Conservation (phyloP, 1,140 invertebrate species). For the Pogonomyrmex barbatus region DNA sequence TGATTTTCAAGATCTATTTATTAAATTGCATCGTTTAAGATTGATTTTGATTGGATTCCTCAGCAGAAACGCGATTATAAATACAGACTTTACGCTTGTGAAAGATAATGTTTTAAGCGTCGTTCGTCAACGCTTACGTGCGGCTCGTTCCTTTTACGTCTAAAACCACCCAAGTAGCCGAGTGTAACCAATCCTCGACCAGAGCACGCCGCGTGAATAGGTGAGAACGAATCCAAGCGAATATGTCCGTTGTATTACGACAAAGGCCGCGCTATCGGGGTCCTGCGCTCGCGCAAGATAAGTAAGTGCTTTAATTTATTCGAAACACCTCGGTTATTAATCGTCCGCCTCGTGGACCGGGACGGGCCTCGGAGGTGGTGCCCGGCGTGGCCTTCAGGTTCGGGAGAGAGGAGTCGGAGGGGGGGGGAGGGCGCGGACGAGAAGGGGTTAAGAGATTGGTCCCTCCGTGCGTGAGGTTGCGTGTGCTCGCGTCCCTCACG, state of each 20-base stretch:
- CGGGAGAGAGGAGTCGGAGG: neutral
- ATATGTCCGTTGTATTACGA: conserved; percentile 75
- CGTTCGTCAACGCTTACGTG: conserved; percentile 50
- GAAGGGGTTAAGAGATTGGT: conserved; percentile 66
- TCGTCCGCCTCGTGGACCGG: conserved; percentile 77
- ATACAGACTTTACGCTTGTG: neutral
- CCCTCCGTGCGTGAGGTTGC: conserved; percentile 33
- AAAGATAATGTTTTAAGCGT: conserved; percentile 29
- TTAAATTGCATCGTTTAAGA: conserved; percentile 3
- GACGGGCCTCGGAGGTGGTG: conserved; percentile 40
- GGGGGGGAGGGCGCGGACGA: conserved; percentile 8
- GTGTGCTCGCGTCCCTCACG: conserved; percentile 30
- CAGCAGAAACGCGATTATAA: conserved; percentile 16
- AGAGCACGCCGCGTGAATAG: conserved; percentile 70
- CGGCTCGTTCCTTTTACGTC: conserved; percentile 50
- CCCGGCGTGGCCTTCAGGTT: conserved; percentile 53
- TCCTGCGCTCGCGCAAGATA: conserved; percentile 79
- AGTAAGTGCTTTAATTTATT: conserved; percentile 86
- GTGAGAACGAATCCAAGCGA: conserved; percentile 76
- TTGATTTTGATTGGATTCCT: neutral
- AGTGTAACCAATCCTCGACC: conserved; percentile 69
- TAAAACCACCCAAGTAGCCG: conserved; percentile 74
- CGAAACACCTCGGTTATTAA: conserved; percentile 85
- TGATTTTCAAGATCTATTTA: neutral
- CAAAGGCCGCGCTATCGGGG: conserved; percentile 79